These are phyloP conservation scores for Pangasius krempfi DNA, from an alignment of 2,797 vertebrate species.

Conservation along the genomic window DNA sequence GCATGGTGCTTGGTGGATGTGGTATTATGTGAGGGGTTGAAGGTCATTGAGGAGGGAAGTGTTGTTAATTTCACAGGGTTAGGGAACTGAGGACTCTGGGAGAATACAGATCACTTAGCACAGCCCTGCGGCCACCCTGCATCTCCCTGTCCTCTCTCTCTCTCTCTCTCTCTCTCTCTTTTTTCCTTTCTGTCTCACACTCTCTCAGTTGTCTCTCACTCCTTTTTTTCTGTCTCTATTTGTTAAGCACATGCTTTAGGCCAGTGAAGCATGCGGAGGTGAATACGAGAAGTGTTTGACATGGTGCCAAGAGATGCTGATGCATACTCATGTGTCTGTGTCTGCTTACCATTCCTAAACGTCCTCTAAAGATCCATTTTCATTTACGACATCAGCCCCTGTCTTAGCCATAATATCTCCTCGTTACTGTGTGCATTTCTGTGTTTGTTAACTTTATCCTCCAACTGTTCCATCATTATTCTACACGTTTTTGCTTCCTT, in stretches of 20 bases:
- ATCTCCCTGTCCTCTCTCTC: slow-evolving; percentile 65
- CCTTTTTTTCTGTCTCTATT: slow-evolving; percentile 54
- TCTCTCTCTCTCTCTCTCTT: neutral
- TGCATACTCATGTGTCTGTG: slow-evolving; percentile 58
- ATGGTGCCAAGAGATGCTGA: slow-evolving; percentile 79
- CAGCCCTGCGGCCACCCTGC: slow-evolving; percentile 84
- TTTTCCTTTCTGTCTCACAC: slow-evolving; percentile 1
- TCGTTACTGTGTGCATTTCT: slow-evolving; percentile 59
- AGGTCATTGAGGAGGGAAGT: slow-evolving; percentile 92
- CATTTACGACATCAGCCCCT: neutral
- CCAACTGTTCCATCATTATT: neutral
- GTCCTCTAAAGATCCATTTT: neutral
- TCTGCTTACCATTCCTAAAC: slow-evolving; percentile 24
- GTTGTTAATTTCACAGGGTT: slow-evolving; percentile 99
- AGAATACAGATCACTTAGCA: slow-evolving; percentile 99
- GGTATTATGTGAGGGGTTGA: slow-evolving; percentile 96
- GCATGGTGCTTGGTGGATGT: slow-evolving; percentile 98
- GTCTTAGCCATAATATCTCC: neutral
- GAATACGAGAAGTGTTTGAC: slow-evolving; percentile 83
- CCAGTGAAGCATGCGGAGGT: slow-evolving; percentile 86
- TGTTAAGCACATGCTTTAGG: slow-evolving; percentile 94
- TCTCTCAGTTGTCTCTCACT: slow-evolving; percentile 28
- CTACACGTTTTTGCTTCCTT: neutral
- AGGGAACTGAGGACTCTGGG: slow-evolving; percentile 97
- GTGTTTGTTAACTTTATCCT: neutral